phyloP scores from a whole-genome alignment of 2,113 vertebrate genomes.

The Sinocyclocheilus maitianheensis region DNA sequence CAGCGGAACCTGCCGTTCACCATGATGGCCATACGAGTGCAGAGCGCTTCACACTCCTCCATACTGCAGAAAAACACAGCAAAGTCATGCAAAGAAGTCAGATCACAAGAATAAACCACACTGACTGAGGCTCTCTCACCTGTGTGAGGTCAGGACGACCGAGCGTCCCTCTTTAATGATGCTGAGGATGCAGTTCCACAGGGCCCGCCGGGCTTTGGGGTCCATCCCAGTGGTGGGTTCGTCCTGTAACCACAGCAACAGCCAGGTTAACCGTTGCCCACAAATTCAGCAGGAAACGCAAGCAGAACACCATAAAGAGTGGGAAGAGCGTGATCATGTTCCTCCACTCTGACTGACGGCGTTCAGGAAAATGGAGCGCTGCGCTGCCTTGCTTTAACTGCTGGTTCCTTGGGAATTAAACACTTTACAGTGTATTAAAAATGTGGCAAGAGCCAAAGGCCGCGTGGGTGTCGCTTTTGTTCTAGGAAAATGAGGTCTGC shows the following conservation, averaged over 20 bases:
- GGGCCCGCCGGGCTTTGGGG: conserved; percentile 90
- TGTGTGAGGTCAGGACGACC: conserved; percentile 96
- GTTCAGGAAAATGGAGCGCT: background rate
- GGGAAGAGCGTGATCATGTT: conserved; percentile 4
- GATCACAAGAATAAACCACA: rapidly evolving
- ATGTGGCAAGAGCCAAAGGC: background rate
- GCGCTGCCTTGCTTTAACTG: background rate
- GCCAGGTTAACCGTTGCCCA: conserved; percentile 27
- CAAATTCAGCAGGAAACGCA: conserved; percentile 35
- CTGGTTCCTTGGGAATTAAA: background rate
- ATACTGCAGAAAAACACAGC: conserved; percentile 76
- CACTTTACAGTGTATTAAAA: background rate
- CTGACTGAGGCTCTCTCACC: conserved; percentile 68
- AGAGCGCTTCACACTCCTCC: conserved; percentile 97
- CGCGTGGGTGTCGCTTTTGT: background rate
- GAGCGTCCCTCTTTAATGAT: conserved; percentile 95
- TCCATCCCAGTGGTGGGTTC: conserved; percentile 99
- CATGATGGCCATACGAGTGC: conserved; percentile 98
- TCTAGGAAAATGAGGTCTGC: background rate
- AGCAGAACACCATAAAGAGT: conserved; percentile 31
- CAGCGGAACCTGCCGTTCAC: conserved; percentile 97
- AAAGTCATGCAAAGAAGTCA: background rate
- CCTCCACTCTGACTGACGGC: background rate
- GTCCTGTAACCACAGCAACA: conserved; percentile 76
- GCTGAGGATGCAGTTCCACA: conserved; percentile 95